Conservation (phyloP, 30 jellyfish, hydroid and myxozoan genomes). For the Aurelia aurita region DNA sequence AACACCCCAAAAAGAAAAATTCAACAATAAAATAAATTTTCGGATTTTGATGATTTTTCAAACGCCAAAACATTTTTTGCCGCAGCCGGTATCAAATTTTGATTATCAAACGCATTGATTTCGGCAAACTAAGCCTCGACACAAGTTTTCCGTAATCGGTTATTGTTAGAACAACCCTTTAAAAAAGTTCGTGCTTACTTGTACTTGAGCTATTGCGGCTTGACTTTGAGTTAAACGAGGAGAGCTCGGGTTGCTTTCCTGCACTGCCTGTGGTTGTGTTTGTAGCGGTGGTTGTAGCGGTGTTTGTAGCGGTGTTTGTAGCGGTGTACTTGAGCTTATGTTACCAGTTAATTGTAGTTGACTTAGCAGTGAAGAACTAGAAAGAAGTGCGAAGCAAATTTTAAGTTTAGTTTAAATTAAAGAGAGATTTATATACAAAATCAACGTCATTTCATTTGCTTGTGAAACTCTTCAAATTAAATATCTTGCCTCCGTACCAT, state of each 20-base stretch:
- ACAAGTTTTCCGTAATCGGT: no score
- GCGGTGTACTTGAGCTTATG: slow-evolving; percentile 58
- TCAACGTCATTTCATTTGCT: not conserved
- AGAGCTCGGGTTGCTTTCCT: slow-evolving; percentile 30
- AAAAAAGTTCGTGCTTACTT: not conserved
- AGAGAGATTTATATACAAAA: not conserved
- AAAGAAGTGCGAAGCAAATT: no score
- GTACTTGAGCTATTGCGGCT: slow-evolving; percentile 64
- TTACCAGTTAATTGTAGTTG: slow-evolving; percentile 59
- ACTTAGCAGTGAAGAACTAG: slow-evolving; percentile 66
- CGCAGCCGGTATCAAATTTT: no score
- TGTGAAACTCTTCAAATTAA: not conserved
- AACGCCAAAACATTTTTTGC: no score
- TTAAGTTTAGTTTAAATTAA: not conserved
- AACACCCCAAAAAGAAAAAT: no score
- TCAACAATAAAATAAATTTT: no score
- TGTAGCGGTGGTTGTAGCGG: slow-evolving; percentile 14
- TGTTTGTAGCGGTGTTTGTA: slow-evolving; percentile 27
- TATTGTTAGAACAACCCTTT: no score
- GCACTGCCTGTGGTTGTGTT: slow-evolving; percentile 5
- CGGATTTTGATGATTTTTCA: no score
- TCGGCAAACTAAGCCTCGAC: no score
- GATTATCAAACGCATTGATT: no score
- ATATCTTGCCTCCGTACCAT: no score
- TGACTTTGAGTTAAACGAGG: slow-evolving; percentile 14